These are phyloP conservation scores for Crenuchus spilurus DNA, from an alignment of 2,797 vertebrate genomes.

Conservation along the genomic window DNA sequence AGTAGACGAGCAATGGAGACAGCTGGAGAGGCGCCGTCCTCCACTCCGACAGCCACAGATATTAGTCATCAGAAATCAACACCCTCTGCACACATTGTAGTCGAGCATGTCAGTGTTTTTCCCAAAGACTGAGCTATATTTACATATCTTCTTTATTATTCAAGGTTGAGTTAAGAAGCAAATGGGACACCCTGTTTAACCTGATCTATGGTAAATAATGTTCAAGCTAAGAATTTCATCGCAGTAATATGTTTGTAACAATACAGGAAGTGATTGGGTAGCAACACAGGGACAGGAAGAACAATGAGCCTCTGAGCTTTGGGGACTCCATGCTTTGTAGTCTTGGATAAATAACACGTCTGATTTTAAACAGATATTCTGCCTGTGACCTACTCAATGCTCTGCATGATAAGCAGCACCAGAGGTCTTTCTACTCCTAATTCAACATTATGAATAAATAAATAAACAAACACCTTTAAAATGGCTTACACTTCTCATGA, in stretches of 20 bases:
- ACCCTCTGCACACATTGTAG: too few relatives aligned
- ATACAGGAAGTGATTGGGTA: slow-evolving; percentile 37
- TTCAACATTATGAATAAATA: slow-evolving; percentile 21
- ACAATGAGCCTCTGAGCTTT: slow-evolving; percentile 48
- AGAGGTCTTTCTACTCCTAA: slow-evolving; percentile 23
- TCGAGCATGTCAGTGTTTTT: too few relatives aligned
- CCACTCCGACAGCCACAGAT: too few relatives aligned
- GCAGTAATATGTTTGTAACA: slow-evolving; percentile 20
- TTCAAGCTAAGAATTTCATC: slow-evolving; percentile 11
- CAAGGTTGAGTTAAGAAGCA: too few relatives aligned
- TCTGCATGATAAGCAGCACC: slow-evolving; percentile 51
- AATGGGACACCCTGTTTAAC: too few relatives aligned
- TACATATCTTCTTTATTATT: too few relatives aligned
- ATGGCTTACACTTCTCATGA: too few relatives aligned
- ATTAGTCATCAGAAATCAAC: too few relatives aligned
- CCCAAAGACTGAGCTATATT: too few relatives aligned
- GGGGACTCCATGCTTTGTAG: slow-evolving; percentile 41
- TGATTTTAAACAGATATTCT: slow-evolving; percentile 54
- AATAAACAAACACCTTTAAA: background rate
- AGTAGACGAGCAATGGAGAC: too few relatives aligned
- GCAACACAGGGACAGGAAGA: slow-evolving; percentile 40
- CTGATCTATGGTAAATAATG: slow-evolving; percentile 15
- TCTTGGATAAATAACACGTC: slow-evolving; percentile 47
- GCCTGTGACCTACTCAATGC: slow-evolving; percentile 34
- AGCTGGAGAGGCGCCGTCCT: too few relatives aligned